Conservation (phyloP, 1,140 invertebrate species). For the Ceratina japonica region DNA sequence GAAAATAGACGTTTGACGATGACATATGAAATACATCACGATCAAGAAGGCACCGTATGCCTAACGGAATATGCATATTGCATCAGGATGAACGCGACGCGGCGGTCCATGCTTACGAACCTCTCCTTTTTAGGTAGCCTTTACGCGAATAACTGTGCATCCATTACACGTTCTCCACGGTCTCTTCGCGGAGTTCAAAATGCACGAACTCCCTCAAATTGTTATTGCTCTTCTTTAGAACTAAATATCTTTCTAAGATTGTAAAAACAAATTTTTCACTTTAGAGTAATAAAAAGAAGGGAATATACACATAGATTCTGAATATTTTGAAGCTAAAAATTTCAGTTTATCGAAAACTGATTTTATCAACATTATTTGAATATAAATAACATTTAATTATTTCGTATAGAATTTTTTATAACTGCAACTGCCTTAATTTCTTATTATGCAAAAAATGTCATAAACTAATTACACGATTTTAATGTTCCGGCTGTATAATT, state of each 20-base stretch:
- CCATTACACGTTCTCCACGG: slow-evolving; percentile 28
- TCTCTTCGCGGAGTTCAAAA: not conserved
- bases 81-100: slow-evolving; percentile 49
- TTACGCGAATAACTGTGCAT: slow-evolving; percentile 45
- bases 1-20: slow-evolving; percentile 18
- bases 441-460: too few relatives aligned
- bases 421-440: too few relatives aligned
- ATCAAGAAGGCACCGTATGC: slow-evolving; percentile 56
- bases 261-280: not conserved
- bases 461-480: too few relatives aligned
- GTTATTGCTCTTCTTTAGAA: not conserved
- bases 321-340: too few relatives aligned
- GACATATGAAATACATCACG: slow-evolving; percentile 52
- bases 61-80: slow-evolving; percentile 64
- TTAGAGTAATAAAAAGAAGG: not conserved
- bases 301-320: not conserved
- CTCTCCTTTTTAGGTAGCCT: slow-evolving; percentile 59
- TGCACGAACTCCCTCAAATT: not conserved
- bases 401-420: too few relatives aligned
- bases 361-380: too few relatives aligned
- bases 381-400: too few relatives aligned
- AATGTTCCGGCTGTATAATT: too few relatives aligned
- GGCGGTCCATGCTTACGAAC: slow-evolving; percentile 51
- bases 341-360: too few relatives aligned
- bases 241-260: not conserved